phyloP scores from a whole-genome alignment of 1,140 invertebrate species.

The Trachymyrmex septentrionalis region DNA sequence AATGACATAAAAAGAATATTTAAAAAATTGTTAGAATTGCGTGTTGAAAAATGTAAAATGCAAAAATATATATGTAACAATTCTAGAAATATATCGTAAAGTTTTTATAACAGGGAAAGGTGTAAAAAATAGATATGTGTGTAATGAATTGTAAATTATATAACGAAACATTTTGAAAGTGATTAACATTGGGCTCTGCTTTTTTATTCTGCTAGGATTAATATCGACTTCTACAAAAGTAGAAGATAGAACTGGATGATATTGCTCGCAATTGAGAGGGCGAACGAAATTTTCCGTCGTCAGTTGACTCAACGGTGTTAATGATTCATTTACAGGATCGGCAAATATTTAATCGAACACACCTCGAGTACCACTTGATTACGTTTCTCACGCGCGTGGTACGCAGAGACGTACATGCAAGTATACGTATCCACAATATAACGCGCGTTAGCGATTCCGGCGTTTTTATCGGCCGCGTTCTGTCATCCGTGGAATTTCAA shows the following conservation, averaged over 20 bases:
- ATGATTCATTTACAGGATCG: conserved; percentile 36
- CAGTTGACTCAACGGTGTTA: neutral
- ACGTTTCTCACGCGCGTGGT: neutral
- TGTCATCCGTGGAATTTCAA: conserved; percentile 9
- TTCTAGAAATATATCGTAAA: neutral
- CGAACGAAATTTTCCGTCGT: neutral
- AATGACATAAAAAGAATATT: neutral
- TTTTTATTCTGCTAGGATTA: conserved; percentile 16
- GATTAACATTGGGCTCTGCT: neutral
- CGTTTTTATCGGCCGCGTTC: neutral
- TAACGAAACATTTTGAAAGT: conserved; percentile 36
- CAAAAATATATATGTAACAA: conserved; percentile 8
- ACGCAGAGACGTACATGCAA: neutral
- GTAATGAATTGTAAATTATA: conserved; percentile 35
- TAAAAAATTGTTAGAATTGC: neutral
- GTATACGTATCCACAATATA: neutral
- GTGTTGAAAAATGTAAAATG: neutral
- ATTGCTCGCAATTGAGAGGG: neutral
- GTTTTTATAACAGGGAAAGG: conserved; percentile 9
- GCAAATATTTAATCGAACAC: conserved; percentile 53
- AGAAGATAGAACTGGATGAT: neutral
- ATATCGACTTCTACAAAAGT: neutral
- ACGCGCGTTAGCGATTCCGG: neutral
- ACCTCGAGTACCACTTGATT: conserved; percentile 11
- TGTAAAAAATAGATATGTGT: neutral